Percentiles rank a stretch among this genome's conserved stretches.
Evolutionary conservation across 2,113 vertebrate genomes (phyloP).

Genomic region (Grammomys surdaster): DNA sequence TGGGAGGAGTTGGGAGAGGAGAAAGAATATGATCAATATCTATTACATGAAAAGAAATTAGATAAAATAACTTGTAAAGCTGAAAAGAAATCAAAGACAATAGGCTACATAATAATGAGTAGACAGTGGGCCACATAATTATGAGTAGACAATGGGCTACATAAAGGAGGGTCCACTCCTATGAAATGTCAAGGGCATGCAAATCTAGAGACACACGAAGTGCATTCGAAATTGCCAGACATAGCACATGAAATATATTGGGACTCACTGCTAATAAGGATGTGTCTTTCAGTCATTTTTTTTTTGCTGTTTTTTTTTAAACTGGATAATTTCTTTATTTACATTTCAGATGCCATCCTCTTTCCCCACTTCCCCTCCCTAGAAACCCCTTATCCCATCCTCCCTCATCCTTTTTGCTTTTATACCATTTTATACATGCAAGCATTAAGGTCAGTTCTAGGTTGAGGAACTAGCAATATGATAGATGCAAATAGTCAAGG

Average conservation of each 20-base stretch:
- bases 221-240: background rate
- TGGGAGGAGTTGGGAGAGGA: background rate
- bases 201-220: background rate
- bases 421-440: too few species aligned
- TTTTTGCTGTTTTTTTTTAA: too few species aligned
- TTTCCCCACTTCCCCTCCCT: too few species aligned
- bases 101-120: background rate
- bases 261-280: background rate
- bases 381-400: too few species aligned
- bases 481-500: too few species aligned
- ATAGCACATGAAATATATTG: background rate
- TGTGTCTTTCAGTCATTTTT: background rate
- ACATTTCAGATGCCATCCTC: too few species aligned
- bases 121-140: too few species aligned
- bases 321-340: too few species aligned
- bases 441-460: too few species aligned
- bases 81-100: conserved; percentile 19
- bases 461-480: too few species aligned
- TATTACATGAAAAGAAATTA: background rate
- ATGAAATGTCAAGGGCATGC: background rate
- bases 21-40: background rate
- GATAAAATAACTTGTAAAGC: background rate
- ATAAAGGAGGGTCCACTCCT: background rate
- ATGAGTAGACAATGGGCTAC: background rate
- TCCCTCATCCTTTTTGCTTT: too few species aligned